phyloP scores from a whole-genome alignment of 2,888 invertebrate species.

The Diabrotica balteata region DNA sequence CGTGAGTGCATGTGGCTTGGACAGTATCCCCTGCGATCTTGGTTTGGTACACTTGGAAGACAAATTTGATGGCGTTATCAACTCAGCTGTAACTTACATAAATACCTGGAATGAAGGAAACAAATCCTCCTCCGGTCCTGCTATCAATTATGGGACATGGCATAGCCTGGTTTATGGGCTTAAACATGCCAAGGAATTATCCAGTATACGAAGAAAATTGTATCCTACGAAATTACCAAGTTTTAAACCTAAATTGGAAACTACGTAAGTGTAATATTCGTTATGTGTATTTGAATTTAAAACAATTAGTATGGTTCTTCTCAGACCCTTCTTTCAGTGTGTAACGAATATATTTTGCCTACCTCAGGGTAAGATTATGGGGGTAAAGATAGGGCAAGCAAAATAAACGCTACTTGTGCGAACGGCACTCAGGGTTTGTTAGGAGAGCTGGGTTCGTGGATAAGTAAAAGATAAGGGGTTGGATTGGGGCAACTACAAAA shows the following conservation, averaged over 20 bases:
- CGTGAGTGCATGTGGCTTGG: conserved; percentile 92
- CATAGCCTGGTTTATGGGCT: conserved; percentile 85
- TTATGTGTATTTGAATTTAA: too few species aligned
- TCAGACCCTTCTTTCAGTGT: too few species aligned
- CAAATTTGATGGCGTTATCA: conserved; percentile 80
- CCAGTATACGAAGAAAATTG: conserved; percentile 67
- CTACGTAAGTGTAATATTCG: conserved; percentile 31
- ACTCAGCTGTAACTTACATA: conserved; percentile 79
- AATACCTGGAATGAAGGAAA: conserved; percentile 51
- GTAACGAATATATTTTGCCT: too few species aligned
- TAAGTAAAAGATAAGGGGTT: too few species aligned
- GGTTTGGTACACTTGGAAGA: conserved; percentile 81
- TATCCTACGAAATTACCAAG: conserved; percentile 71
- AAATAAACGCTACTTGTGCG: too few species aligned
- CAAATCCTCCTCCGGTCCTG: conserved; percentile 59
- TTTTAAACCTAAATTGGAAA: conserved; percentile 63
- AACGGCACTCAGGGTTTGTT: too few species aligned
- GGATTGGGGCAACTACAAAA: too few species aligned
- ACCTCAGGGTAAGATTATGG: too few species aligned
- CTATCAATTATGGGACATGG: conserved; percentile 86
- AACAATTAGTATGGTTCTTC: too few species aligned
- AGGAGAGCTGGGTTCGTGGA: too few species aligned
- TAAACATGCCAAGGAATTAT: conserved; percentile 69
- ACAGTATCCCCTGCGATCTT: conserved; percentile 89
- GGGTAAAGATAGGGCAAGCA: too few species aligned